A percentile compares a stretch with the other conserved stretches of the same genome.
Conservation (phyloP, 2,113 vertebrate species). For the Neolamprologus sp. region DNA sequence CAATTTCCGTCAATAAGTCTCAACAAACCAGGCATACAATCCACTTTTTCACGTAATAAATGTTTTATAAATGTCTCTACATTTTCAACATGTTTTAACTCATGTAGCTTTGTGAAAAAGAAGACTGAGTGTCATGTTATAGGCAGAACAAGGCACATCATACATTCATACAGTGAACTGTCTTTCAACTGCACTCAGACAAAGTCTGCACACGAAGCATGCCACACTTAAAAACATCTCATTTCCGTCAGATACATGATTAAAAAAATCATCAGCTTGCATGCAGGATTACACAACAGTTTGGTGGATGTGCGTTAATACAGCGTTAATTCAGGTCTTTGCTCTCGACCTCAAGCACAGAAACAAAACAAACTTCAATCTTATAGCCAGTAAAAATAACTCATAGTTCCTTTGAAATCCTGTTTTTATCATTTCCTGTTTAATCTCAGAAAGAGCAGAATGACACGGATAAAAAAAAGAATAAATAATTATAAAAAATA, state of each 20-base stretch:
- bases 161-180: background rate
- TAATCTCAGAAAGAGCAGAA: background rate
- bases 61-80: background rate
- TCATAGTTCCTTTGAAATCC: background rate
- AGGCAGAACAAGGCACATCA: slow-evolving; percentile 31
- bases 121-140: background rate
- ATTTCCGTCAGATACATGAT: background rate
- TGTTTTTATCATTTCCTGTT: background rate
- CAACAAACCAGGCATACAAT: background rate
- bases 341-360: background rate
- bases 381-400: background rate
- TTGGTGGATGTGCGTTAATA: background rate
- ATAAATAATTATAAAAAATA: background rate
- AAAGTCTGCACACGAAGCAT: background rate
- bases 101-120: background rate
- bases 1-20: background rate
- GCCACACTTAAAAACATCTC: background rate
- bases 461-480: background rate
- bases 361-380: background rate
- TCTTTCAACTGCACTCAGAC: background rate
- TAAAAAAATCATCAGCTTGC: background rate
- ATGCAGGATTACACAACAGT: background rate
- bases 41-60: background rate
- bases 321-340: background rate
- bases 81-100: background rate